Evolutionary conservation across 2,797 vertebrate species (phyloP).

Genomic region (Nyctibius grandis): DNA sequence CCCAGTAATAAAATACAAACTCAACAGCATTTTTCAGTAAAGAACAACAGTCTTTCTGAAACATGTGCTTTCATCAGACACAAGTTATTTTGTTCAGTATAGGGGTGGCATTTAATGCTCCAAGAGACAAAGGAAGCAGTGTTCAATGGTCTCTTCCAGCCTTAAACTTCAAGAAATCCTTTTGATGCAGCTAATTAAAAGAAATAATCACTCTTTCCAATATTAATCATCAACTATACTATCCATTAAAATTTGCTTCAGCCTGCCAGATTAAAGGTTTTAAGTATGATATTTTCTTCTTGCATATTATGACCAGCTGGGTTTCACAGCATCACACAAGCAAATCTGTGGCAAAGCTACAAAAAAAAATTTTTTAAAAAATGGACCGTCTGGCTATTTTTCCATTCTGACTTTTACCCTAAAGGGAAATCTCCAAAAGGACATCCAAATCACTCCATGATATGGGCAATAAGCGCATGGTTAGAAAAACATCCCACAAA

Average conservation of each 20-base stretch:
- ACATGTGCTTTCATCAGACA: constrained; percentile 30
- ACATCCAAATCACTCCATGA: neutral
- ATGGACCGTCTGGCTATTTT: neutral
- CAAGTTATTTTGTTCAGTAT: constrained; percentile 42
- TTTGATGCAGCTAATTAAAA: constrained; percentile 19
- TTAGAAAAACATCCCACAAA: neutral
- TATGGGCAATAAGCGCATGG: neutral
- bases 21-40: constrained; percentile 5
- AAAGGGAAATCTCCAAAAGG: neutral
- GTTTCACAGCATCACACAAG: constrained; percentile 5
- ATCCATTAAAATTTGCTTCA: constrained; percentile 14
- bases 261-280: neutral
- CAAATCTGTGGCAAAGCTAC: neutral
- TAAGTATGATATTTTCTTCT: neutral
- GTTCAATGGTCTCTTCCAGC: constrained; percentile 7
- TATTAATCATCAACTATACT: neutral
- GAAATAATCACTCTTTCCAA: neutral
- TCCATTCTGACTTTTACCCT: constrained; percentile 2
- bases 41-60: constrained; percentile 39
- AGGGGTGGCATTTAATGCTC: neutral
- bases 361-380: neutral
- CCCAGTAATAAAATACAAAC: constrained; percentile 29
- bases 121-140: constrained; percentile 41
- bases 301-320: neutral
- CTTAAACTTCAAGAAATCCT: constrained; percentile 34